Evolutionary conservation across 2,113 vertebrate species (phyloP).

Genomic region (Colius striatus): DNA sequence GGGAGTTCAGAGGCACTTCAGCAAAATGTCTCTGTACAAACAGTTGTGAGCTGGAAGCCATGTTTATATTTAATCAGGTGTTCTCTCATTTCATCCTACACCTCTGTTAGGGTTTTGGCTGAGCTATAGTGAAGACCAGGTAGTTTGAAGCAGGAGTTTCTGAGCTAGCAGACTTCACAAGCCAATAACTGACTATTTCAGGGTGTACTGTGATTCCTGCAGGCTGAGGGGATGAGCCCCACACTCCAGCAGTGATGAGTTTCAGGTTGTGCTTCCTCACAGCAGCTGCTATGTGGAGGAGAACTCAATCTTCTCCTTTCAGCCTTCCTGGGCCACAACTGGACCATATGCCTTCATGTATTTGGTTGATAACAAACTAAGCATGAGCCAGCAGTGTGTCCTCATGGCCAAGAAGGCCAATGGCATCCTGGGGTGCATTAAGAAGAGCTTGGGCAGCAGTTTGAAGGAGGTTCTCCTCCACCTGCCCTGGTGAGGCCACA

Average conservation of each 20-base stretch:
- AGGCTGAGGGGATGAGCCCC: neutral
- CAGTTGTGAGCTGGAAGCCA: neutral
- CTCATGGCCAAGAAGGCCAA: too few species aligned
- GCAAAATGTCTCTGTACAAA: neutral
- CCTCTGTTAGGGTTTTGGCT: neutral
- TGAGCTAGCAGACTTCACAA: neutral
- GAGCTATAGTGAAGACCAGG: neutral
- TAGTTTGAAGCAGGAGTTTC: neutral
- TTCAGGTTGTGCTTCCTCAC: neutral
- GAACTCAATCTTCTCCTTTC: neutral
- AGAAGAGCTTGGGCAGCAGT: too few species aligned
- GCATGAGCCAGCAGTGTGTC: too few species aligned
- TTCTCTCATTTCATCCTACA: neutral
- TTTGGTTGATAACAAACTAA: too few species aligned
- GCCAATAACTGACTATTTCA: neutral
- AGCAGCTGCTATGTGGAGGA: neutral
- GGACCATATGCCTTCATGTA: neutral
- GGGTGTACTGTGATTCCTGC: neutral
- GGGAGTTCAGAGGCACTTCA: neutral
- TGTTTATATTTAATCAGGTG: neutral
- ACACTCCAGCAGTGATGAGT: rapidly evolving
- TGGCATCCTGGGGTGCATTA: too few species aligned
- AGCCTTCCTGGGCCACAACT: neutral
- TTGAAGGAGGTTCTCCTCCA: too few species aligned
- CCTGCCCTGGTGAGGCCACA: too few species aligned